Conservation (phyloP, 2,113 vertebrate genomes). For the Octodon degus region DNA sequence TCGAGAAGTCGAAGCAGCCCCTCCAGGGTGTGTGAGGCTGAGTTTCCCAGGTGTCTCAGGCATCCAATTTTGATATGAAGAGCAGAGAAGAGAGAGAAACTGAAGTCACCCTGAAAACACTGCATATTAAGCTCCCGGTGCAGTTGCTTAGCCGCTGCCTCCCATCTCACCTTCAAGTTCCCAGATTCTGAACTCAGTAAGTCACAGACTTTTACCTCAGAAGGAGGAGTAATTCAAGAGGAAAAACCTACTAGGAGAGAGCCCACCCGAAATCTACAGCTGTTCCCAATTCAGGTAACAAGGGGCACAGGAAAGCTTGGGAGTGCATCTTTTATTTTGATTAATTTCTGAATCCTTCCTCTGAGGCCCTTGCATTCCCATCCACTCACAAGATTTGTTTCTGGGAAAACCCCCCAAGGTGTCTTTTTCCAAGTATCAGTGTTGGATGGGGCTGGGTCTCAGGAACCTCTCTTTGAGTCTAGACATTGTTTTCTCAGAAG, state of each 20-base stretch:
- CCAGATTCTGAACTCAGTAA: conserved; percentile 45
- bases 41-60: not conserved
- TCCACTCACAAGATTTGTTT: not conserved
- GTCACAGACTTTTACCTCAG: conserved; percentile 41
- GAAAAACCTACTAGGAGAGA: not conserved
- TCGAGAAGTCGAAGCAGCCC: conserved; percentile 1
- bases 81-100: not conserved
- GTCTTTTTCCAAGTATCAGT: not conserved
- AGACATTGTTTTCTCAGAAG: not conserved
- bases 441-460: not conserved
- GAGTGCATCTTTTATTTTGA: conserved; percentile 19
- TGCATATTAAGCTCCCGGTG: conserved; percentile 44
- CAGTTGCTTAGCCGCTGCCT: not conserved
- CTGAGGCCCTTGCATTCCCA: not conserved
- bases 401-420: not conserved
- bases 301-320: not conserved
- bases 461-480: not conserved
- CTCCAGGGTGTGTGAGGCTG: not conserved
- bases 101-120: not conserved
- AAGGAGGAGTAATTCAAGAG: conserved; percentile 31
- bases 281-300: conserved; percentile 32
- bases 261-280: not conserved
- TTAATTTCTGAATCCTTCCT: conserved; percentile 60
- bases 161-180: conserved; percentile 4
- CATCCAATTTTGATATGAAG: not conserved